Evolutionary conservation across 2,113 vertebrate species (phyloP).

Genomic region (Asarcornis scutulata): DNA sequence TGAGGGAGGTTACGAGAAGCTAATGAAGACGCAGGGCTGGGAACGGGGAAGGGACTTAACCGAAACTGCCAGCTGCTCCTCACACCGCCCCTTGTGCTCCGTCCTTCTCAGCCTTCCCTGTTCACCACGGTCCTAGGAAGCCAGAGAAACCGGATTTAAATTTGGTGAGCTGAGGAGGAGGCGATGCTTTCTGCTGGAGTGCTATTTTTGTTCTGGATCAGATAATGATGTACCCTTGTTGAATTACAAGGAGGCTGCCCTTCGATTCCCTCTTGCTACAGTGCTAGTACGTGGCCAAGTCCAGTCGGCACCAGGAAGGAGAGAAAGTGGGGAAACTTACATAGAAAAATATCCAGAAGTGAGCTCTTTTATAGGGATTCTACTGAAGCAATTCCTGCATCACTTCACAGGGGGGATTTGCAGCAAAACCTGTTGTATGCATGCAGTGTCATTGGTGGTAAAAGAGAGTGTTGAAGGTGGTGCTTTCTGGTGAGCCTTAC

Average conservation of each 20-base stretch:
- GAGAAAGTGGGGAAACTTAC: background rate
- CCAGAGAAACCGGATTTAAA: background rate
- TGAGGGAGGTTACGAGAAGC: background rate
- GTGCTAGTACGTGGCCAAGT: too few relatives aligned
- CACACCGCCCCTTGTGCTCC: rapidly evolving
- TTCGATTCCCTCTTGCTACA: background rate
- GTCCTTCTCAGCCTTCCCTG: background rate
- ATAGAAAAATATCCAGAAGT: background rate
- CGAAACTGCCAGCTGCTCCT: background rate
- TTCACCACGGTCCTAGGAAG: background rate
- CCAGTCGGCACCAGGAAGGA: background rate
- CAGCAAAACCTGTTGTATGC: background rate
- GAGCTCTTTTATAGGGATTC: background rate
- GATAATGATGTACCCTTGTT: background rate
- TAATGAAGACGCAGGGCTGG: background rate
- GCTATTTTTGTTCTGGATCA: background rate
- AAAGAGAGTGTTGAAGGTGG: background rate
- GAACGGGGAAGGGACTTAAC: background rate
- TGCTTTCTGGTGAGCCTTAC: background rate
- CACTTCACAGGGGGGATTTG: background rate
- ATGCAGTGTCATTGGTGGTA: rapidly evolving
- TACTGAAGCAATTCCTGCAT: background rate
- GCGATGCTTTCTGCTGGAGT: background rate
- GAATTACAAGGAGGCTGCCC: background rate
- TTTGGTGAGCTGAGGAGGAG: background rate